These are phyloP conservation scores for Gadopsis bispinosus DNA, from an alignment of 2,797 vertebrate genomes.

Conservation along the genomic window DNA sequence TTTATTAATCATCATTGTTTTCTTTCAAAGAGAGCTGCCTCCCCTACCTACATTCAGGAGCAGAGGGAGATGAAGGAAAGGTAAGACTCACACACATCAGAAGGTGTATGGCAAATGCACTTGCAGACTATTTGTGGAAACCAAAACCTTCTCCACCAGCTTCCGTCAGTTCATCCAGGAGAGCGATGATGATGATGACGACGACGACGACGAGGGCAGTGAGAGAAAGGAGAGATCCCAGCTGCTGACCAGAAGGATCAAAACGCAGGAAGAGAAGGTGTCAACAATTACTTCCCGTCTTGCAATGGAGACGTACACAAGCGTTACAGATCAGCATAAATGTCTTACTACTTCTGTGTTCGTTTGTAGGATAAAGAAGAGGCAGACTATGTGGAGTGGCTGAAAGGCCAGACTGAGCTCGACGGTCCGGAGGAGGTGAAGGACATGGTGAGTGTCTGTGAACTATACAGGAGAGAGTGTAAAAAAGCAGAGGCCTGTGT, in stretches of 20 bases:
- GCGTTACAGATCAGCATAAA: not conserved
- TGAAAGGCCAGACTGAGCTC: constrained; percentile 88
- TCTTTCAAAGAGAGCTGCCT: constrained; percentile 79
- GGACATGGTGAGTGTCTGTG: constrained; percentile 87
- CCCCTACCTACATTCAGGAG: constrained; percentile 90
- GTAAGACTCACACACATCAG: constrained; percentile 62
- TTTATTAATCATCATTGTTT: not conserved
- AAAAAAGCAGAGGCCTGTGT: not conserved
- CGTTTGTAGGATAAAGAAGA: constrained; percentile 88
- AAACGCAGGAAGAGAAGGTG: constrained; percentile 88
- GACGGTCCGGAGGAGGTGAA: constrained; percentile 79
- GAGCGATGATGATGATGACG: constrained; percentile 81
- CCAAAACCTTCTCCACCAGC: constrained; percentile 67
- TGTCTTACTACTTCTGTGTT: not conserved
- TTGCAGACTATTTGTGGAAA: not conserved
- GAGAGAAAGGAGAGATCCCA: constrained; percentile 58
- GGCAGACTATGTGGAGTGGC: constrained; percentile 89
- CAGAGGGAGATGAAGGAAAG: constrained; percentile 88
- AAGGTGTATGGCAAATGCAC: accelerated
- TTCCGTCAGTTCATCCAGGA: constrained; percentile 88
- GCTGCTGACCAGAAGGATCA: constrained; percentile 84
- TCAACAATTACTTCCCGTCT: accelerated
- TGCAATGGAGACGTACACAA: not conserved
- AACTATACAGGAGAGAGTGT: not conserved
- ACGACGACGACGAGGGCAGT: not conserved